These are phyloP conservation scores for Hymenochirus boettgeri DNA, from an alignment of 2,113 vertebrate species.

Conservation along the genomic window DNA sequence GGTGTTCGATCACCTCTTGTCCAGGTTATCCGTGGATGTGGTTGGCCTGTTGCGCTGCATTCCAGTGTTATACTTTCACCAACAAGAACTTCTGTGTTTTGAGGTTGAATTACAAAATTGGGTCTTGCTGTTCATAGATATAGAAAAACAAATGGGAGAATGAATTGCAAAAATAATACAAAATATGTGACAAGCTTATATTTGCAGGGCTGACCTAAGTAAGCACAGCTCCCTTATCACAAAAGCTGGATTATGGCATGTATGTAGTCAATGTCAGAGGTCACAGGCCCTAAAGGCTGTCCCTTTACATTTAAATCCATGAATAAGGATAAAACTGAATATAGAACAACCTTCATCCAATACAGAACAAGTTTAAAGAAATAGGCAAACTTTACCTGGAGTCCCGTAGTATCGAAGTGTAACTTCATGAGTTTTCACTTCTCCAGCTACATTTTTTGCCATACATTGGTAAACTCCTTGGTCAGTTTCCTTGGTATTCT, in stretches of 20 bases:
- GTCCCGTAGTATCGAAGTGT: constrained; percentile 90
- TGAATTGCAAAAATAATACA: too few relatives aligned
- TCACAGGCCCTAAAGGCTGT: too few relatives aligned
- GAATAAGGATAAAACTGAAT: too few relatives aligned
- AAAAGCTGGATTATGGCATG: too few relatives aligned
- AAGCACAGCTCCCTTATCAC: too few relatives aligned
- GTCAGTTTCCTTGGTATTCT: constrained; percentile 88
- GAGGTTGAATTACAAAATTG: constrained; percentile 94
- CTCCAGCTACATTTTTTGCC: constrained; percentile 93
- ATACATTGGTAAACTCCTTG: constrained; percentile 96
- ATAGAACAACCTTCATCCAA: too few relatives aligned
- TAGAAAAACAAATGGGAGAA: background rate
- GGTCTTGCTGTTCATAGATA: constrained; percentile 74
- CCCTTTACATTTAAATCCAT: too few relatives aligned
- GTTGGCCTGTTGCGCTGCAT: constrained; percentile 91
- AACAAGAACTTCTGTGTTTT: constrained; percentile 94
- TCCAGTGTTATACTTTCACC: constrained; percentile 94
- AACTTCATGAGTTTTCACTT: constrained; percentile 92
- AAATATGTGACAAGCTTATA: too few relatives aligned
- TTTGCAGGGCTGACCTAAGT: too few relatives aligned
- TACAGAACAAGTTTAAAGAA: too few relatives aligned
- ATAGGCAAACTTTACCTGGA: constrained; percentile 63
- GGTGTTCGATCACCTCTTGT: constrained; percentile 82
- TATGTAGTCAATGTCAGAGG: too few relatives aligned
- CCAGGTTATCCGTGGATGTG: constrained; percentile 84